phyloP scores from a whole-genome alignment of 2,888 invertebrate species.

The Trichopoda pennipes region DNA sequence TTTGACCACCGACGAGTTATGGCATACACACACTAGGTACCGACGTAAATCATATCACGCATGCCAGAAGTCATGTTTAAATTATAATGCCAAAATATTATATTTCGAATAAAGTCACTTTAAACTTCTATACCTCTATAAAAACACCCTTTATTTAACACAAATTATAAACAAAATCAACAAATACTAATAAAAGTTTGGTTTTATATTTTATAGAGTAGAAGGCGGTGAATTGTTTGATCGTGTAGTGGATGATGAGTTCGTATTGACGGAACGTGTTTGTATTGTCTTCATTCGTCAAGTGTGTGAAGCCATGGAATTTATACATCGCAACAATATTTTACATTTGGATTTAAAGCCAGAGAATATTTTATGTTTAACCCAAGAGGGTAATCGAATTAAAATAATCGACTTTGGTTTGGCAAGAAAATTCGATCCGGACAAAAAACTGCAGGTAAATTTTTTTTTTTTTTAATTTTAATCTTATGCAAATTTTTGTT shows the following conservation, averaged over 20 bases:
- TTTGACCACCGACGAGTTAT: no score
- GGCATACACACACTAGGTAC: no score
- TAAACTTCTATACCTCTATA: no score
- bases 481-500: neutral
- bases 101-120: no score
- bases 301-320: constrained; percentile 98
- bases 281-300: constrained; percentile 98
- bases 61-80: no score
- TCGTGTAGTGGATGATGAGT: constrained; percentile 98
- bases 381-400: constrained; percentile 97
- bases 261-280: constrained; percentile 96
- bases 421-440: constrained; percentile 94
- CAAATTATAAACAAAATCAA: no score
- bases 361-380: constrained; percentile 98
- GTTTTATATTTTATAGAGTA: constrained; percentile 85
- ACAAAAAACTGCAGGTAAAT: constrained; percentile 89
- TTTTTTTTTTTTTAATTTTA: neutral
- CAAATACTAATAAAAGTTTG: neutral
- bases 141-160: no score
- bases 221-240: constrained; percentile 99
- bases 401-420: constrained; percentile 99
- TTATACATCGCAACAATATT: constrained; percentile 97
- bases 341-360: constrained; percentile 99
- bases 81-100: no score
- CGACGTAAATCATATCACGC: no score